These are phyloP conservation scores for Hypsopygia costalis DNA, from an alignment of 2,888 invertebrate genomes.

Conservation along the genomic window DNA sequence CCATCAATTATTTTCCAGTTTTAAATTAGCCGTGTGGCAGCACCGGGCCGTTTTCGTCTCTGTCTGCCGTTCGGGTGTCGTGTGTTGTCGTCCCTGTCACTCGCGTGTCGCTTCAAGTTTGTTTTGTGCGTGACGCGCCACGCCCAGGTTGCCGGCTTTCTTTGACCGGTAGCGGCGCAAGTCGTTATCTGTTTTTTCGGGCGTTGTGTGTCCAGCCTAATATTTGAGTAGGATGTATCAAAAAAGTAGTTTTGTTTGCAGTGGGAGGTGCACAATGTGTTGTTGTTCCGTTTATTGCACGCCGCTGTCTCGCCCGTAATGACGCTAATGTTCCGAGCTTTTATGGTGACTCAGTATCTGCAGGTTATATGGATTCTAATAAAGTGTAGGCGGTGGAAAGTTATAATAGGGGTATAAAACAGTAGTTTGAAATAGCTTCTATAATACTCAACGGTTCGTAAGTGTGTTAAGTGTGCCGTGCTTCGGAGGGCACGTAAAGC, in stretches of 20 bases:
- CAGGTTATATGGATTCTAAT: not conserved
- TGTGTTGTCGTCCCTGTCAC: conserved; percentile 46
- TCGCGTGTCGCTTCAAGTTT: conserved; percentile 57
- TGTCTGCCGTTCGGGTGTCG: conserved; percentile 21
- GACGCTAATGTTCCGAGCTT: conserved; percentile 22
- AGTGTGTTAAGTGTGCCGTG: no score
- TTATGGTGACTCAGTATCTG: not conserved
- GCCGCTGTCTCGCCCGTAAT: conserved; percentile 31
- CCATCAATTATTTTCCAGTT: conserved; percentile 77
- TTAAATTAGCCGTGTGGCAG: conserved; percentile 68
- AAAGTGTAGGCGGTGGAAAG: conserved; percentile 15
- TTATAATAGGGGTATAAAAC: conserved; percentile 7
- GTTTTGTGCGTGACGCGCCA: conserved; percentile 78
- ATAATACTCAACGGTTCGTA: no score
- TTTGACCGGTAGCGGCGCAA: conserved; percentile 74
- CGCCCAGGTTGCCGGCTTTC: conserved; percentile 61
- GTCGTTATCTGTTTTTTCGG: conserved; percentile 71
- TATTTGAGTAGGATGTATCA: conserved; percentile 66
- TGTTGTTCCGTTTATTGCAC: conserved; percentile 51
- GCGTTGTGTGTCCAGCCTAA: conserved; percentile 69
- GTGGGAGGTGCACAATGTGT: conserved; percentile 50
- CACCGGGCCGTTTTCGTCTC: conserved; percentile 56
- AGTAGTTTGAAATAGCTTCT: not conserved
- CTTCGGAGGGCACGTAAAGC: no score
- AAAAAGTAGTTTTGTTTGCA: conserved; percentile 64